Evolutionary conservation across 2,797 vertebrate species (phyloP).

Genomic region (Crypturellus tataupa): DNA sequence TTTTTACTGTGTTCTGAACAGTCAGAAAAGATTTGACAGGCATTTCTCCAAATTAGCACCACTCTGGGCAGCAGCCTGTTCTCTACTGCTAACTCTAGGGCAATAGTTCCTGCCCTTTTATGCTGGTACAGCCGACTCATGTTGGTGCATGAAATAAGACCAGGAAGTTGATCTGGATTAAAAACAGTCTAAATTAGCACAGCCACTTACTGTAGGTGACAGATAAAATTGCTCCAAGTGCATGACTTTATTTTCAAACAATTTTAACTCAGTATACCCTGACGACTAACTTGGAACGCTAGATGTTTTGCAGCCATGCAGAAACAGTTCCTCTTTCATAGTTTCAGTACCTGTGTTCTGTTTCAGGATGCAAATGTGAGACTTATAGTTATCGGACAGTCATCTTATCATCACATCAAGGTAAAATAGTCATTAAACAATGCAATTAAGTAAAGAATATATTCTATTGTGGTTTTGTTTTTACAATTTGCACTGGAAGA

Average conservation of each 20-base stretch:
- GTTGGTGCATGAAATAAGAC: not conserved
- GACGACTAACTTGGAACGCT: not conserved
- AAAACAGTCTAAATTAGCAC: not conserved
- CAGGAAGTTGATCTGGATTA: slow-evolving; percentile 38
- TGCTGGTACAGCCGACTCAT: not conserved
- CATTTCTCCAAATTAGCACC: not conserved
- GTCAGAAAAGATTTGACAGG: not conserved
- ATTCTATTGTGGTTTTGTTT: not conserved
- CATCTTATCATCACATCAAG: slow-evolving; percentile 89
- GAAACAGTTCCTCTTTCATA: not conserved
- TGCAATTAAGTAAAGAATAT: not conserved
- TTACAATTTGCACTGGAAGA: not conserved
- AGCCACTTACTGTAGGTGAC: not conserved
- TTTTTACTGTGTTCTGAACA: not conserved
- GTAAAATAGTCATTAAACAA: slow-evolving; percentile 74
- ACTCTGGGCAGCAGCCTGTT: slow-evolving; percentile 8
- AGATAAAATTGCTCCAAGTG: not conserved
- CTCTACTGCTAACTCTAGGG: not conserved
- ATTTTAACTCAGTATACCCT: not conserved
- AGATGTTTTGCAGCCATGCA: not conserved
- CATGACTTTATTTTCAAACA: not conserved
- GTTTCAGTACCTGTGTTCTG: slow-evolving; percentile 1
- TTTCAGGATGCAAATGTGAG: slow-evolving; percentile 88
- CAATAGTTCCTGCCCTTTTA: not conserved
- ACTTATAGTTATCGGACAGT: slow-evolving; percentile 94